Base-by-base conservation (phyloP, 64 coral and sea anemone species). In the Platygyra sinensis region DNA sequence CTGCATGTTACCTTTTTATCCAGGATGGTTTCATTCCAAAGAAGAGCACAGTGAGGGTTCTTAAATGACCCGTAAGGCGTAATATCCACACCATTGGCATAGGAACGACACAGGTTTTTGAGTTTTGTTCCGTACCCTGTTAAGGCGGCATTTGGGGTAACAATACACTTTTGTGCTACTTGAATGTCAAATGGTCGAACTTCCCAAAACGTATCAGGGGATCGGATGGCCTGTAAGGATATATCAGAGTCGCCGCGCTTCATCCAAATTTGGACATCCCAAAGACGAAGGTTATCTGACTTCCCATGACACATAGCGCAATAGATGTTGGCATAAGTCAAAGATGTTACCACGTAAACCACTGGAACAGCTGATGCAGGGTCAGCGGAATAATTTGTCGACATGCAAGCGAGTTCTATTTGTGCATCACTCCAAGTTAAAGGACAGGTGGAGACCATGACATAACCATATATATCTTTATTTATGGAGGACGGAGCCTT, bases 301-400 rank as follows among this genome's bases (percentile, higher is more conserved):
- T 75, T 75, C 12, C 31, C 31, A 38, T 36, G 73, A 38, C 73
- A 75, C 30, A 75, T 75, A 7, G 31, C 73, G 73, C 73, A 75
- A 29, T 75, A 75, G 15, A 75, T 75, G 31, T 75, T 75, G 32
- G 73, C 73, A 75, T 38, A 75, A 11, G 33, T 75, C 15, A 75
- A 7, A 39, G 10, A 33, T 39, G 30, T 15, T 15, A 8, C 29
- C 19, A 30, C 16, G 4, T 75, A 33, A 12, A 38, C 12, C 2
- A 75, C 30, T 38, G 73, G 73, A 14, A 75, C n/a, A 39, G 73
- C 73, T 33, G 73, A 17, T 8, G 14, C 14, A 38, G 73, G 73
- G 29, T 75, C 73, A 36, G 31, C 73, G 11, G 12, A 38, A 30
- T 75, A 75, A 39, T 38, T 75, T 28, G 32, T 75, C 2, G 73